These are phyloP conservation scores for Serrognathus titanus DNA, from an alignment of 2,888 invertebrate species.

Conservation along the genomic window DNA sequence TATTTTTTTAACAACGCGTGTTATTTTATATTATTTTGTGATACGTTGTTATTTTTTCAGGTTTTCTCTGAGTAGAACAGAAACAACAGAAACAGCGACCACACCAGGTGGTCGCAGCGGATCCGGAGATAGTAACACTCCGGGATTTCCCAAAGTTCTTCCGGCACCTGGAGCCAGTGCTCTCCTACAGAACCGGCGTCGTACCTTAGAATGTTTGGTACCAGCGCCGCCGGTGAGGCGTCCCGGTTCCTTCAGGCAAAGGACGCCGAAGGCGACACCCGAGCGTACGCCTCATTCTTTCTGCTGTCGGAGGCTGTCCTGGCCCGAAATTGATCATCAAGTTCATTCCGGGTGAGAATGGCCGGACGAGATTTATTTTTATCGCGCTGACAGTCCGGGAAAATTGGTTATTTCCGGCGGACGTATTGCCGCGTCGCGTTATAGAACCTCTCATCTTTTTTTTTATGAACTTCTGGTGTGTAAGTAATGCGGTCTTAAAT, in stretches of 20 bases:
- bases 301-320: constrained; percentile 73
- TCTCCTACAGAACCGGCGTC: constrained; percentile 51
- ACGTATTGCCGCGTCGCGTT: not conserved
- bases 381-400: too few species aligned
- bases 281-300: constrained; percentile 63
- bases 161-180: constrained; percentile 66
- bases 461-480: not conserved
- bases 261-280: constrained; percentile 48
- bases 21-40: too few species aligned
- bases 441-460: not conserved
- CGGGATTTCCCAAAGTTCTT: constrained; percentile 67
- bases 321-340: constrained; percentile 83
- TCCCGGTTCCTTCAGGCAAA: constrained; percentile 53
- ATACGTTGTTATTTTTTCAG: constrained; percentile 37
- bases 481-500: too few species aligned
- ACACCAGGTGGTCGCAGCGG: constrained; percentile 41
- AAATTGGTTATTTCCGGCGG: not conserved
- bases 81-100: constrained; percentile 42
- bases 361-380: not conserved
- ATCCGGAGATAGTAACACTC: constrained; percentile 47
- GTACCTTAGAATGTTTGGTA: constrained; percentile 58
- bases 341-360: constrained; percentile 75
- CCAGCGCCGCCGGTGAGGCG: constrained; percentile 45
- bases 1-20: too few species aligned
- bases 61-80: constrained; percentile 45